Evolutionary conservation across 2,888 invertebrate species (phyloP), one percentile per base, ranked within the genome.

Genomic region (Stenodema calcarata): DNA sequence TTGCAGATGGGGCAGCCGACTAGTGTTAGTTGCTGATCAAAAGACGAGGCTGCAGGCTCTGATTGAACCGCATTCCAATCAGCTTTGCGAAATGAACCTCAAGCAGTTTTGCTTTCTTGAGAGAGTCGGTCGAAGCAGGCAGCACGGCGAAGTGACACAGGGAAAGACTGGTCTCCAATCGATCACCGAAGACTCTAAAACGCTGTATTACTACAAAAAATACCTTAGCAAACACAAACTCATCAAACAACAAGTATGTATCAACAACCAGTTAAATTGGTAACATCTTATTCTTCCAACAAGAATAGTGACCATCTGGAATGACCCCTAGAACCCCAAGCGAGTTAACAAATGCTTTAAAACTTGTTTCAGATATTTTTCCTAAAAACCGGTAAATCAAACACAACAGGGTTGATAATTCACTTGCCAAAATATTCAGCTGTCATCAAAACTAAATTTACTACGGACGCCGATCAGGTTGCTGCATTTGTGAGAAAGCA

Each of bases 1-100:
- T 35, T 90, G 79, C 88, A 94, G 93, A 78, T 95, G 93, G 92
- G 94, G 94, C 0, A 92, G 93, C 87, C 92, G 91, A 88, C 91
- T 96, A 50, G 94, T 96, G 0, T 92, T 96, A 47, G 96, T 96
- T 2, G 96, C 95, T 16, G 92, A 92, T 80, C 95, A 95, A 90
- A 90, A 91, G 41, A 90, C 93, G 23, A 92, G 96, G 42, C 92
- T 92, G 87, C 90, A 91, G 86, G 92, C 94, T 0, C 90, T 96
- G 50, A 91, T 94, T 76, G 93, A 93, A 12, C 87, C 89, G 14
- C 89, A 91, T 16, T 87, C 88, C n/a, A 89, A 90, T 87, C 90
- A 89, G 11, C 87, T 87, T 16, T 79, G 88, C 9, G 91, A 92
- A 0, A 91, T 93, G 87, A 91, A 92, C 1, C 89, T 92, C 6